phyloP scores from a whole-genome alignment of 1,140 invertebrate species.

The Matsumurasca onukii region DNA sequence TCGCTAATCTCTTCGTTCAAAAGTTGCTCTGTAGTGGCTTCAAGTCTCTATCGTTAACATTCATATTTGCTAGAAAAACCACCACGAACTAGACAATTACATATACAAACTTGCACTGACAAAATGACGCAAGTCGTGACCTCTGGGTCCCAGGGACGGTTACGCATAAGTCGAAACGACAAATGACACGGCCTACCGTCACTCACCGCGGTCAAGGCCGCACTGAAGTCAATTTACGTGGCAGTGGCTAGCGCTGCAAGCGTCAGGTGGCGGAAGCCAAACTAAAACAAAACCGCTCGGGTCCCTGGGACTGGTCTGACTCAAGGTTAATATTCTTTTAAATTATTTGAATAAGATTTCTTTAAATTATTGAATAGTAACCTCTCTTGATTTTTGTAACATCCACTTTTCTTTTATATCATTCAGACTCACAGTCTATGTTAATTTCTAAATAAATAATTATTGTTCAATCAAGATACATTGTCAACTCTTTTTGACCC shows the following conservation, averaged over 20 bases:
- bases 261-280: neutral
- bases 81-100: neutral
- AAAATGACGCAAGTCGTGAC: constrained; percentile 1
- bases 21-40: constrained; percentile 5
- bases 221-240: constrained; percentile 13
- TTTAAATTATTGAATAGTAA: too few species aligned
- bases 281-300: constrained; percentile 9
- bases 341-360: too few species aligned
- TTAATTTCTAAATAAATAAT: too few species aligned
- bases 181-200: constrained; percentile 2
- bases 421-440: too few species aligned
- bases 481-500: too few species aligned
- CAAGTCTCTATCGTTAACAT: constrained; percentile 16
- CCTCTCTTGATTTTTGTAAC: too few species aligned
- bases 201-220: neutral
- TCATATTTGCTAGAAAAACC: neutral
- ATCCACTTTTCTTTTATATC: too few species aligned
- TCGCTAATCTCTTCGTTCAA: neutral
- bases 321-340: neutral
- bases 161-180: neutral
- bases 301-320: constrained; percentile 17
- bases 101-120: neutral
- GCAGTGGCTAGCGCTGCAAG: constrained; percentile 11
- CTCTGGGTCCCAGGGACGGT: neutral
- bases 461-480: too few species aligned